A percentile compares a stretch with the other conserved stretches of the same genome.
Evolutionary conservation across 2,888 invertebrate genomes (phyloP).

Genomic region (Phrixothrix hirtus): DNA sequence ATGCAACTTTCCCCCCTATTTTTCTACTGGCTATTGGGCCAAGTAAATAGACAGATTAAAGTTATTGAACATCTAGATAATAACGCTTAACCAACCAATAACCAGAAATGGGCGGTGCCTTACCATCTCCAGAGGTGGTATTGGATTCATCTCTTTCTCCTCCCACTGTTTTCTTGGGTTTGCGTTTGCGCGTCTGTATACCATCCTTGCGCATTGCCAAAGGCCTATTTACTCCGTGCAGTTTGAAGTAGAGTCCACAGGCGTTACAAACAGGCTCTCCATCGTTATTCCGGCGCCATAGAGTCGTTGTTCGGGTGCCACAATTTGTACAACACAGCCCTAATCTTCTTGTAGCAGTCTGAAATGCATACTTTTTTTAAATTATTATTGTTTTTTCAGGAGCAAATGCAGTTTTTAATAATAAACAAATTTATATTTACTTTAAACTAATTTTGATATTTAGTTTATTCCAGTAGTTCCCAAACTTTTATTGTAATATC

Average conservation of each 20-base stretch:
- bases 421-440: no score
- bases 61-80: neutral
- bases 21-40: neutral
- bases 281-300: constrained; percentile 97
- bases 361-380: no score
- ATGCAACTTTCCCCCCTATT: neutral
- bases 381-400: no score
- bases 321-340: constrained; percentile 96
- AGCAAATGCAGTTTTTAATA: no score
- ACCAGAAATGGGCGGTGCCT: constrained; percentile 23
- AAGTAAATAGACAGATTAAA: neutral
- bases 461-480: no score
- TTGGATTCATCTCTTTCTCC: constrained; percentile 54
- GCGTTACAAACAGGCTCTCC: constrained; percentile 99
- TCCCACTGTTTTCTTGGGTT: constrained; percentile 79
- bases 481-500: no score
- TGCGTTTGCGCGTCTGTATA: constrained; percentile 93
- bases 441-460: no score
- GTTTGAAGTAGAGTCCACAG: constrained; percentile 94
- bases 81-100: constrained; percentile 7
- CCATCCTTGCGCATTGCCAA: constrained; percentile 95
- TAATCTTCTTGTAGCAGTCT: constrained; percentile 84
- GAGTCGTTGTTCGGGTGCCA: constrained; percentile 94
- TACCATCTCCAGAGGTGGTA: constrained; percentile 52
- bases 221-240: constrained; percentile 91